Evolutionary conservation across 2,113 vertebrate species (phyloP).

Genomic region (Fukomys damarensis): DNA sequence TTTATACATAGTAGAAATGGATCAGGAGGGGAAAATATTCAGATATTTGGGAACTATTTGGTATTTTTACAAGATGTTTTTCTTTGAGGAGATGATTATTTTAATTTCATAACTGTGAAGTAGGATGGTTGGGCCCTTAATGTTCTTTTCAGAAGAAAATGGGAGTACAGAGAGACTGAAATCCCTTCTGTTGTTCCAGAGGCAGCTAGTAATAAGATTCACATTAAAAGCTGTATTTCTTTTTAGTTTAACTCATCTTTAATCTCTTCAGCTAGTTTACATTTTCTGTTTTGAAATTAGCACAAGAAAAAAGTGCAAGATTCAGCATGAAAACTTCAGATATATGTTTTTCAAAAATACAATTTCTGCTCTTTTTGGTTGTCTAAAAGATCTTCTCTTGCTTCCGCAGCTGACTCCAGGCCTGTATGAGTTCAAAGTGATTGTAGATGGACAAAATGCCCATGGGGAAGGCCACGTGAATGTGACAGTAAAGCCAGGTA

Average conservation of each 20-base stretch:
- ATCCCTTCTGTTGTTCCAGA: slow-evolving; percentile 69
- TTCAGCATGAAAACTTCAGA: neutral
- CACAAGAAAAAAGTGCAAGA: slow-evolving; percentile 20
- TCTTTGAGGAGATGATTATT: slow-evolving; percentile 73
- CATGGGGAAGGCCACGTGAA: slow-evolving; percentile 96
- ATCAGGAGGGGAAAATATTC: slow-evolving; percentile 57
- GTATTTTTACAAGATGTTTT: slow-evolving; percentile 70
- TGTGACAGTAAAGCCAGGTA: slow-evolving; percentile 97
- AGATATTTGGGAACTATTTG: slow-evolving; percentile 68
- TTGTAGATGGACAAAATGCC: slow-evolving; percentile 90
- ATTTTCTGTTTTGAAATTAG: slow-evolving; percentile 63
- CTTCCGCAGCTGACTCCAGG: slow-evolving; percentile 94
- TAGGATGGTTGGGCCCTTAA: slow-evolving; percentile 57
- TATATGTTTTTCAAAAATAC: neutral
- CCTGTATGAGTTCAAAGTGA: slow-evolving; percentile 96
- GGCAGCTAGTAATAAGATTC: slow-evolving; percentile 66
- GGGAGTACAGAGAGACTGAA: slow-evolving; percentile 71
- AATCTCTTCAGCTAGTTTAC: slow-evolving; percentile 55
- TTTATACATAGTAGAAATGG: slow-evolving; percentile 55
- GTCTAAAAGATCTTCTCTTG: slow-evolving; percentile 54
- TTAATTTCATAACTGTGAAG: slow-evolving; percentile 71
- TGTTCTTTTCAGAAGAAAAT: slow-evolving; percentile 76
- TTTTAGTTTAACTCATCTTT: slow-evolving; percentile 54
- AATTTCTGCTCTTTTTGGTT: slow-evolving; percentile 10
- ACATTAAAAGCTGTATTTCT: slow-evolving; percentile 56